Conservation (phyloP, 2,113 vertebrate genomes). For the Hystrix brachyura region DNA sequence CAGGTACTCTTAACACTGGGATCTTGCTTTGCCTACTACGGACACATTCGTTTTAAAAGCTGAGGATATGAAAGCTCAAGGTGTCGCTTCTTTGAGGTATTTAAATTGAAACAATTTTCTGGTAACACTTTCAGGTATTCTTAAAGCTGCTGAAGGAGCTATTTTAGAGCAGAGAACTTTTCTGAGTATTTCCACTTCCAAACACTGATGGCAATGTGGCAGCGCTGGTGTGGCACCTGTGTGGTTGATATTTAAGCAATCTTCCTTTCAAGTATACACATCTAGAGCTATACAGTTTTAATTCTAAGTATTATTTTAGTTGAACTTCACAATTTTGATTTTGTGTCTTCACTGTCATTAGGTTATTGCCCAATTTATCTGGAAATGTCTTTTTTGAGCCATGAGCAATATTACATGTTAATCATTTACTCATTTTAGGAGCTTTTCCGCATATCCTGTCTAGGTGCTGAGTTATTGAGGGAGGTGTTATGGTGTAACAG, state of each 20-base stretch:
- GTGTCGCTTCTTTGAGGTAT: background rate
- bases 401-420: background rate
- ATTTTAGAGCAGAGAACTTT: background rate
- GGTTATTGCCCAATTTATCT: background rate
- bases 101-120: background rate
- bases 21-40: background rate
- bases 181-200: background rate
- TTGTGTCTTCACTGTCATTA: background rate
- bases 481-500: background rate
- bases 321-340: background rate
- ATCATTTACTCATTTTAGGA: background rate
- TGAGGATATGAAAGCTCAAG: background rate
- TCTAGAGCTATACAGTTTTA: background rate
- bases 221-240: too few species aligned
- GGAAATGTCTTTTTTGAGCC: background rate
- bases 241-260: background rate
- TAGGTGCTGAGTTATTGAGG: background rate
- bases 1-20: background rate
- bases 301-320: background rate
- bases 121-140: background rate
- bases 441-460: background rate
- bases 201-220: background rate
- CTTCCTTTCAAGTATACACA: background rate
- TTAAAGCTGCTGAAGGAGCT: background rate
- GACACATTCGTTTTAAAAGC: background rate